These are phyloP conservation scores for Crenichthys baileyi DNA, from an alignment of 2,797 vertebrate species.

Conservation along the genomic window DNA sequence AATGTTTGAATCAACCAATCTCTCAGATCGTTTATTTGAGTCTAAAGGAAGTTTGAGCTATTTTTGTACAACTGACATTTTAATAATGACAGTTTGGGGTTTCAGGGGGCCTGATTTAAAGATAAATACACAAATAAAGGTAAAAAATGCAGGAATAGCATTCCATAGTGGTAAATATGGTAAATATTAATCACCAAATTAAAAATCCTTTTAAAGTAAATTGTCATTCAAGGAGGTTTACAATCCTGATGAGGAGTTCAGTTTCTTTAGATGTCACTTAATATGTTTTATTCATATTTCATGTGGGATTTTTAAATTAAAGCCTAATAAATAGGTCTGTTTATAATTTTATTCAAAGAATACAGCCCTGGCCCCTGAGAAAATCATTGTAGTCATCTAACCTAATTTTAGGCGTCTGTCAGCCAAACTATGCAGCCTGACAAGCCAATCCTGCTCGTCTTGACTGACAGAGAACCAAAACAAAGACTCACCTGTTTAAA, in stretches of 20 bases:
- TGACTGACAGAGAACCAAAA: slow-evolving; percentile 14
- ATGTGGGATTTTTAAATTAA: too few relatives aligned
- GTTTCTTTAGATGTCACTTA: too few relatives aligned
- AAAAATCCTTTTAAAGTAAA: too few relatives aligned
- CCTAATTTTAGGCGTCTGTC: slow-evolving; percentile 10
- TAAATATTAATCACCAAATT: too few relatives aligned
- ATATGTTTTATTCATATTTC: too few relatives aligned
- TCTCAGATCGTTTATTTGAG: not conserved
- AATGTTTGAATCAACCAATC: not conserved
- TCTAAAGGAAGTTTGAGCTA: not conserved
- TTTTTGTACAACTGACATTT: not conserved
- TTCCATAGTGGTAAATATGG: too few relatives aligned
- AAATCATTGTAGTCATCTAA: not conserved
- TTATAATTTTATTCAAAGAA: too few relatives aligned
- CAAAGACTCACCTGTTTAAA: not conserved
- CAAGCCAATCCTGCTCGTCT: slow-evolving; percentile 56
- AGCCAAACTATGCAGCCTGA: slow-evolving; percentile 5
- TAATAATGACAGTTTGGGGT: not conserved
- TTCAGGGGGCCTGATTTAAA: not conserved
- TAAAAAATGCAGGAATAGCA: not conserved
- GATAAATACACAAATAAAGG: not conserved
- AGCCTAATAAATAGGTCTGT: too few relatives aligned
- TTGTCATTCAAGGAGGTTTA: too few relatives aligned
- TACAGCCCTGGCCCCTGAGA: too few relatives aligned
- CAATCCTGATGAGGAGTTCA: too few relatives aligned